These are phyloP conservation scores for Pristionchus japonicus DNA, from an alignment of 2,888 invertebrate genomes.

Conservation along the genomic window DNA sequence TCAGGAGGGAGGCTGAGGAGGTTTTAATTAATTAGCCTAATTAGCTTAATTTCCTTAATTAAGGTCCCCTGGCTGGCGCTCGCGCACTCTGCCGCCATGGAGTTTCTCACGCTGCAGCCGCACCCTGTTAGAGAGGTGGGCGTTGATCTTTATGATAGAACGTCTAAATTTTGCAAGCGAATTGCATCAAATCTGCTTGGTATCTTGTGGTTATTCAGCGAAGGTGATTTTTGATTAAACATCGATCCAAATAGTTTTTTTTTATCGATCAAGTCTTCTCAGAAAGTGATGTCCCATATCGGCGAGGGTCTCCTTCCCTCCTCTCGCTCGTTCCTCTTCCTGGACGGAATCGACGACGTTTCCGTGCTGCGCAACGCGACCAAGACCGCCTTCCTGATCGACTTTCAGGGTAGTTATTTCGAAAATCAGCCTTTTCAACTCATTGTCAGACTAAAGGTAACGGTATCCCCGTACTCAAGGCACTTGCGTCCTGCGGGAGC, in stretches of 20 bases:
- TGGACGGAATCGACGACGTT: conserved; percentile 40
- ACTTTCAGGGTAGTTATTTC: conserved; percentile 36
- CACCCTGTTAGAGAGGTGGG: neutral
- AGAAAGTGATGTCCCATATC: conserved; percentile 36
- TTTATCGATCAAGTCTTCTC: neutral
- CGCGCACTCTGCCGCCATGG: conserved; percentile 35
- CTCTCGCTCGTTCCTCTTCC: conserved; percentile 17
- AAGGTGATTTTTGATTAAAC: too few relatives aligned
- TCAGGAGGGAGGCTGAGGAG: conserved; percentile 53
- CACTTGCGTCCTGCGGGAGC: too few relatives aligned
- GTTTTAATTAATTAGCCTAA: conserved; percentile 7
- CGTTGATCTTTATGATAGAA: too few relatives aligned
- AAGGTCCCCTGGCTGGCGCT: conserved; percentile 42
- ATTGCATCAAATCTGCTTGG: too few relatives aligned
- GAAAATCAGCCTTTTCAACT: neutral
- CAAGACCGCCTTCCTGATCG: conserved; percentile 34
- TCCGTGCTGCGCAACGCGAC: conserved; percentile 35
- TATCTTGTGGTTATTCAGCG: too few relatives aligned
- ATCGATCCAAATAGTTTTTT: too few relatives aligned
- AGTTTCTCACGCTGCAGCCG: conserved; percentile 36
- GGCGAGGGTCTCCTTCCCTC: conserved; percentile 29
- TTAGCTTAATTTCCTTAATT: neutral
- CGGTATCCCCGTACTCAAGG: too few relatives aligned
- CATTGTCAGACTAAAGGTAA: too few relatives aligned
- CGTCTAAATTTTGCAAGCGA: too few relatives aligned